These are phyloP conservation scores for Agriopis aurantiaria DNA, from an alignment of 2,888 invertebrate species.

Conservation along the genomic window DNA sequence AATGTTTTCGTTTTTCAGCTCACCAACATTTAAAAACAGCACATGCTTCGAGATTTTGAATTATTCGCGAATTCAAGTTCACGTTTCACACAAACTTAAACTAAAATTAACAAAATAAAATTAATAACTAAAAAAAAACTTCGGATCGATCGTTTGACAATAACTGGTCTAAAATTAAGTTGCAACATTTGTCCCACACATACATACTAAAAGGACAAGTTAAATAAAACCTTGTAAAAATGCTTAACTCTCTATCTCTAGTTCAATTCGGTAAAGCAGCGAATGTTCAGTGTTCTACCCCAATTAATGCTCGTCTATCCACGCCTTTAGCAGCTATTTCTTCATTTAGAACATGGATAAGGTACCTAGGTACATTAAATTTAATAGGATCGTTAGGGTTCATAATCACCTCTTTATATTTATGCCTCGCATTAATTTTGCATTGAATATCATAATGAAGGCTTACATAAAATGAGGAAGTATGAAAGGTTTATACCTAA, in stretches of 20 bases:
- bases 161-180: too few species aligned
- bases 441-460: slow-evolving; percentile 24
- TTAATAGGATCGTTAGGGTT: slow-evolving; percentile 33
- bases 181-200: too few species aligned
- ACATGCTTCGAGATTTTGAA: too few species aligned
- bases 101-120: too few species aligned
- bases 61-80: too few species aligned
- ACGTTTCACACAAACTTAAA: too few species aligned
- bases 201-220: too few species aligned
- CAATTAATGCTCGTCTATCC: slow-evolving; percentile 1
- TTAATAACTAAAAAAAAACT: too few species aligned
- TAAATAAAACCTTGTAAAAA: too few species aligned
- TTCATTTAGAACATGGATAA: slow-evolving; percentile 32
- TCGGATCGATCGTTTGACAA: too few species aligned
- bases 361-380: slow-evolving; percentile 32
- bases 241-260: neutral
- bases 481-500: neutral
- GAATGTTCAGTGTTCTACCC: neutral
- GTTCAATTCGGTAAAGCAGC: neutral
- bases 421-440: slow-evolving; percentile 28
- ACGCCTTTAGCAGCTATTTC: slow-evolving; percentile 22
- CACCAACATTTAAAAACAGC: too few species aligned
- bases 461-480: slow-evolving; percentile 8
- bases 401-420: slow-evolving; percentile 35
- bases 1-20: too few species aligned